Percentiles rank a stretch among this genome's conserved stretches.
These are phyloP conservation scores for Drosophila pseudotalamancana DNA, from an alignment of 2,888 invertebrate species.

Conservation along the genomic window DNA sequence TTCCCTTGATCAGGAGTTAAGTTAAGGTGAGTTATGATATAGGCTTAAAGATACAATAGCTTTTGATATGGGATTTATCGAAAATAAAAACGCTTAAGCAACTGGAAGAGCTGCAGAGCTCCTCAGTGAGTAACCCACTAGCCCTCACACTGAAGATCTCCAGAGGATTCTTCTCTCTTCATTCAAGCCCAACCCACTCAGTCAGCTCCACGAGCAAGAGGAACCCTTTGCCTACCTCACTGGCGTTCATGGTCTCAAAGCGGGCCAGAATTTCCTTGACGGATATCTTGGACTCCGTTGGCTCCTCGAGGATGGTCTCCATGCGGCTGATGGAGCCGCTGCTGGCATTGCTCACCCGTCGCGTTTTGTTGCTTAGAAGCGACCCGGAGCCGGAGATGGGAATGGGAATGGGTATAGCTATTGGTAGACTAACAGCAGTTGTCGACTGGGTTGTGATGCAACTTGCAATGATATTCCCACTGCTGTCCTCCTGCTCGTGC, in stretches of 20 bases:
- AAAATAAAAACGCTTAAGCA: no score
- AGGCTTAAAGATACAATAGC: no score
- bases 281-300: constrained; percentile 91
- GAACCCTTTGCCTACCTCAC: constrained; percentile 75
- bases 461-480: no score
- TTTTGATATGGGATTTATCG: no score
- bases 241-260: constrained; percentile 88
- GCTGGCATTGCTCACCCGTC: constrained; percentile 83
- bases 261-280: constrained; percentile 92
- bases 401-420: constrained; percentile 24
- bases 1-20: no score
- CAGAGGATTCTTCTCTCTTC: no score
- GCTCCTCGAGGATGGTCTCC: constrained; percentile 93
- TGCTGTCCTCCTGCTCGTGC: neutral
- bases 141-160: no score
- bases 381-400: constrained; percentile 6
- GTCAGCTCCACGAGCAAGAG: no score
- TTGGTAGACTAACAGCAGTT: constrained; percentile 16
- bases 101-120: no score
- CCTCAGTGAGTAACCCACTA: no score
- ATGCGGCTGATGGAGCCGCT: constrained; percentile 88
- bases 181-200: no score
- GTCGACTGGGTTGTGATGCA: neutral
- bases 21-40: no score
- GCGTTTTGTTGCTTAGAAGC: constrained; percentile 67